A percentile compares a stretch with the other conserved stretches of the same genome.
Evolutionary conservation across 2,888 invertebrate genomes (phyloP).

Genomic region (Leptinotarsa tumamoca): DNA sequence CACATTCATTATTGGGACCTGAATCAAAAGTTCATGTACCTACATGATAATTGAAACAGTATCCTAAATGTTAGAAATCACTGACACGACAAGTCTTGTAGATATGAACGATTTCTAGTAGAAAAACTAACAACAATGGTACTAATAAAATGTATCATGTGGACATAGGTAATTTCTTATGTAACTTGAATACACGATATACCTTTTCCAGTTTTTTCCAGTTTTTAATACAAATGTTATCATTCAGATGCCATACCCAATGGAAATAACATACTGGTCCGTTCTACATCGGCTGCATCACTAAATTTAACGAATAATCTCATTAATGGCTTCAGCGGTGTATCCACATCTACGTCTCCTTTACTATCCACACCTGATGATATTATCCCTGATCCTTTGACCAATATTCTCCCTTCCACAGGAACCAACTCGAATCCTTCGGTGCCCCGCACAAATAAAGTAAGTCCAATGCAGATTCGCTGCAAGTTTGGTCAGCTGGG

Average conservation of each 20-base stretch:
- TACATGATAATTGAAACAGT: too few relatives aligned
- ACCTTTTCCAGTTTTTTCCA: neutral
- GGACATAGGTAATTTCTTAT: too few relatives aligned
- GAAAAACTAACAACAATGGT: too few relatives aligned
- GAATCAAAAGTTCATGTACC: too few relatives aligned
- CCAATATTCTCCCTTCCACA: slow-evolving; percentile 68
- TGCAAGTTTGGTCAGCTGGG: slow-evolving; percentile 96
- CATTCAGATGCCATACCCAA: slow-evolving; percentile 43
- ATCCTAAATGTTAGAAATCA: too few relatives aligned
- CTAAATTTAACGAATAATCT: slow-evolving; percentile 66
- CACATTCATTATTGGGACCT: too few relatives aligned
- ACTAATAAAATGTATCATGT: too few relatives aligned
- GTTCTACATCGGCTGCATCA: slow-evolving; percentile 73
- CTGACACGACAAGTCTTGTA: too few relatives aligned
- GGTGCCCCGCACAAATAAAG: slow-evolving; percentile 74
- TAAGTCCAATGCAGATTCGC: slow-evolving; percentile 87
- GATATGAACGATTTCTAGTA: too few relatives aligned
- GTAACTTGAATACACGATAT: neutral
- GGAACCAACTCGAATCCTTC: slow-evolving; percentile 66
- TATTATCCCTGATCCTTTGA: slow-evolving; percentile 68
- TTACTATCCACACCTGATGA: slow-evolving; percentile 69
- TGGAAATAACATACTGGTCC: slow-evolving; percentile 68
- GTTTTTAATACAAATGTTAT: neutral
- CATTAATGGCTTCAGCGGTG: slow-evolving; percentile 70
- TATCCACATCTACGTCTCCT: slow-evolving; percentile 75